Percentiles rank a stretch among this genome's conserved stretches.
Conservation (phyloP, 2,113 vertebrate genomes). For the Lota lota region DNA sequence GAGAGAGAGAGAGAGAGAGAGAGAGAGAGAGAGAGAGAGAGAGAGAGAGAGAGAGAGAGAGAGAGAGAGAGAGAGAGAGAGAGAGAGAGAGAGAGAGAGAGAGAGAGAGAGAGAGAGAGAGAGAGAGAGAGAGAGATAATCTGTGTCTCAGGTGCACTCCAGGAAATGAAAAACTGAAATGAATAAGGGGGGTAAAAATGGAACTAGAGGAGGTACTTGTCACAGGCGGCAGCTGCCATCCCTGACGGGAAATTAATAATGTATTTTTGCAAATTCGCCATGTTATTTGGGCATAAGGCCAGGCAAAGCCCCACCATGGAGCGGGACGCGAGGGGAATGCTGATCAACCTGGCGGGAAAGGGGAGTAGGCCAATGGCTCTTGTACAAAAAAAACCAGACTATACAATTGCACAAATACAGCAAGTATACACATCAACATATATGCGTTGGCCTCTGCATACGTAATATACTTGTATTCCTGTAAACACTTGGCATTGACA, state of each 20-base stretch:
- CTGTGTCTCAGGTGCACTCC: constrained; percentile 64
- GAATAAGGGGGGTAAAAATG: constrained; percentile 21
- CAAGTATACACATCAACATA: background rate
- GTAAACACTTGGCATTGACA: background rate
- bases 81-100: too few species aligned
- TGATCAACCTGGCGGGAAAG: constrained; percentile 28
- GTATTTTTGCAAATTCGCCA: constrained; percentile 65
- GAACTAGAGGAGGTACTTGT: constrained; percentile 54
- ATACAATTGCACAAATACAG: background rate
- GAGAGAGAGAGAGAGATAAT: constrained; percentile 6
- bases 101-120: constrained; percentile 13
- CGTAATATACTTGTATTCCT: constrained; percentile 1
- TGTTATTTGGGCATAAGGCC: constrained; percentile 48
- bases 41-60: too few species aligned
- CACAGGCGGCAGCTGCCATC: constrained; percentile 50
- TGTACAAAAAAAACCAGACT: background rate
- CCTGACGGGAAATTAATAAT: constrained; percentile 67
- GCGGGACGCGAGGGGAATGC: constrained; percentile 18
- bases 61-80: too few species aligned
- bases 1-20: too few species aligned
- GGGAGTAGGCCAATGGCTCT: background rate
- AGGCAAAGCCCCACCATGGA: constrained; percentile 9
- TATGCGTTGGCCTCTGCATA: too few species aligned
- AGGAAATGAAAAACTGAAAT: constrained; percentile 69
- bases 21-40: too few species aligned